These are phyloP conservation scores for Lasioglossum lativentre DNA, from an alignment of 2,888 invertebrate genomes.

Conservation along the genomic window DNA sequence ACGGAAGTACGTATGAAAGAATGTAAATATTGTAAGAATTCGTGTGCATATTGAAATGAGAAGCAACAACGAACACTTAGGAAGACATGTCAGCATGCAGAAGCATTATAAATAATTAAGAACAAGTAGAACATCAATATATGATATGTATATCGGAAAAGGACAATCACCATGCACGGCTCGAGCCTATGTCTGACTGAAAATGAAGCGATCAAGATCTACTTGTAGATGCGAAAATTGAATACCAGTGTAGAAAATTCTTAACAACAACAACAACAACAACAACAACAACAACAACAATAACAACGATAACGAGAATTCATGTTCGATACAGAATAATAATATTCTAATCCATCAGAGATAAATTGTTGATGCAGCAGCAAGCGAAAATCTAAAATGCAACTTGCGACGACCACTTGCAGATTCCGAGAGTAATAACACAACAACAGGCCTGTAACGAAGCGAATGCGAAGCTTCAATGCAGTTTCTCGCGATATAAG, in stretches of 20 bases:
- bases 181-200: slow-evolving; percentile 7
- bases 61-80: slow-evolving; percentile 36
- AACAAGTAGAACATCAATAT: background rate
- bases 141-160: background rate
- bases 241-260: slow-evolving; percentile 4
- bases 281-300: background rate
- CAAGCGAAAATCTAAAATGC: slow-evolving; percentile 45
- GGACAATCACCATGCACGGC: slow-evolving; percentile 21
- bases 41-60: slow-evolving; percentile 42
- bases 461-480: background rate
- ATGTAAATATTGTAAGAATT: slow-evolving; percentile 47
- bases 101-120: slow-evolving; percentile 22
- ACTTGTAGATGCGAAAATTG: slow-evolving; percentile 20
- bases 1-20: slow-evolving; percentile 48
- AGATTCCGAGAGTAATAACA: slow-evolving; percentile 10
- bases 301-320: slow-evolving; percentile 5
- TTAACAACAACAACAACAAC: background rate
- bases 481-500: background rate
- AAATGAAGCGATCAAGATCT: slow-evolving; percentile 31
- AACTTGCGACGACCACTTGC: slow-evolving; percentile 37
- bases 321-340: background rate
- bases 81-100: slow-evolving; percentile 60
- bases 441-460: slow-evolving; percentile 18
- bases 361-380: slow-evolving; percentile 30
- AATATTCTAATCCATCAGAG: slow-evolving; percentile 23